Evolutionary conservation across 2,113 vertebrate species (phyloP), one percentile per base, ranked within the genome.

Genomic region (Australoheros scitulus): DNA sequence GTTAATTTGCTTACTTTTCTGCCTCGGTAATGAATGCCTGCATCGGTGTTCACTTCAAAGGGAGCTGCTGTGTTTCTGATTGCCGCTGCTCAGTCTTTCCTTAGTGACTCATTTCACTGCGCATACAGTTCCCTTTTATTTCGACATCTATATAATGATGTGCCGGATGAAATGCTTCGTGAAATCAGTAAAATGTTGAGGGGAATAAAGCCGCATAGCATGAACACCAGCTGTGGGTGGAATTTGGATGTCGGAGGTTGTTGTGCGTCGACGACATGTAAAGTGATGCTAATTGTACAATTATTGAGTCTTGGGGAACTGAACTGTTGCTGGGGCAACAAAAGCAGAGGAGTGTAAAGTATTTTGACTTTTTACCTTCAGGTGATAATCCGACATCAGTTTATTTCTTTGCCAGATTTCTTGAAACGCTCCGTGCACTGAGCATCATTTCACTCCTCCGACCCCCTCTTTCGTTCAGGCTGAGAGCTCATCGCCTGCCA

Each of bases 1-100:
- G 82, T 87, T 88, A 81, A 93, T 89, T 90, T 89, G 68, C 70
- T 87, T 75, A 76, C 64, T 87, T 89, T 87, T 15, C 68, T 55
- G 77, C 26, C 1, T 68, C 82, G 14, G 68, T 8, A 41, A 7
- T 4, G 76, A 82, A 57, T 11, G 76, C 65, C 75, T 68, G 22
- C 11, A 38, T 43, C 63, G 36, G 34, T 26, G 59, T 87, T 91
- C 50, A 58, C 3, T 87, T 82, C 38, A 47, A 74, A 77, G 50
- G 72, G 60, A 63, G 24, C 63, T 36, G 80, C 81, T 81, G 32
- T 41, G 55, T 83, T 81, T 81, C 75, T 80, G 80, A 83, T 86
- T 85, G 79, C 78, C 9, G 32, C 58, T 58, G 68, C 61, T 72
- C 34, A 76, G 9, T 85, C n/a, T 57, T 77, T 76, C 58, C 36